phyloP scores from a whole-genome alignment of 2,113 vertebrate species.

The Empidonax alnorum region DNA sequence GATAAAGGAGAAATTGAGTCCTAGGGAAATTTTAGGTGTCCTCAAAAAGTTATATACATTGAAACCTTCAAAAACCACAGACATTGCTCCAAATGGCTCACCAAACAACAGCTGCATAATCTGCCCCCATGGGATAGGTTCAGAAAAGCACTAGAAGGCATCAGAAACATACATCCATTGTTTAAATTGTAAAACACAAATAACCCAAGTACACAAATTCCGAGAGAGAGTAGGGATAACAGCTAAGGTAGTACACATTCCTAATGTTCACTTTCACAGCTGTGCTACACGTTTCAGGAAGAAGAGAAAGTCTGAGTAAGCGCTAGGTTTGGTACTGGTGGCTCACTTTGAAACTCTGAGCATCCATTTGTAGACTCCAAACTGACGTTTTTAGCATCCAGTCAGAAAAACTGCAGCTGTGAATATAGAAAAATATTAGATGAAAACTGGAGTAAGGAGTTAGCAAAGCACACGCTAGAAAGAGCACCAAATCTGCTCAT shows the following conservation, averaged over 20 bases:
- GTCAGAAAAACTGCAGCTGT: constrained; percentile 83
- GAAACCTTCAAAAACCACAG: constrained; percentile 87
- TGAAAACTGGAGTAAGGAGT: not conserved
- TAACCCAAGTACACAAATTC: constrained; percentile 85
- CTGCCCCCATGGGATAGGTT: constrained; percentile 71
- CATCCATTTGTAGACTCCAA: constrained; percentile 82
- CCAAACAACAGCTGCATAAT: constrained; percentile 80
- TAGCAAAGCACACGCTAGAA: not conserved
- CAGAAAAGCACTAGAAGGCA: constrained; percentile 84
- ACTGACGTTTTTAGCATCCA: constrained; percentile 72
- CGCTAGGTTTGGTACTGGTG: constrained; percentile 79
- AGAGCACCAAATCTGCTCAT: not conserved
- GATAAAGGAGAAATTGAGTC: constrained; percentile 84
- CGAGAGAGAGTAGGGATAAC: constrained; percentile 86
- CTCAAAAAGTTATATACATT: constrained; percentile 88
- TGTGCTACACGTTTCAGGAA: constrained; percentile 93
- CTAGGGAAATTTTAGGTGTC: constrained; percentile 75
- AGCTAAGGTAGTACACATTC: constrained; percentile 89
- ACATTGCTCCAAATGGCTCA: constrained; percentile 83
- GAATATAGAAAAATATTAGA: constrained; percentile 58
- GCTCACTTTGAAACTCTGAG: constrained; percentile 81
- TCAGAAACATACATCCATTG: constrained; percentile 88
- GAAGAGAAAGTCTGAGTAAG: constrained; percentile 82
- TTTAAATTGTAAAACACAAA: constrained; percentile 86
- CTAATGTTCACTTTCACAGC: constrained; percentile 95